Evolutionary conservation across 2,888 invertebrate species (phyloP).

Genomic region (Xanthia icteritia): DNA sequence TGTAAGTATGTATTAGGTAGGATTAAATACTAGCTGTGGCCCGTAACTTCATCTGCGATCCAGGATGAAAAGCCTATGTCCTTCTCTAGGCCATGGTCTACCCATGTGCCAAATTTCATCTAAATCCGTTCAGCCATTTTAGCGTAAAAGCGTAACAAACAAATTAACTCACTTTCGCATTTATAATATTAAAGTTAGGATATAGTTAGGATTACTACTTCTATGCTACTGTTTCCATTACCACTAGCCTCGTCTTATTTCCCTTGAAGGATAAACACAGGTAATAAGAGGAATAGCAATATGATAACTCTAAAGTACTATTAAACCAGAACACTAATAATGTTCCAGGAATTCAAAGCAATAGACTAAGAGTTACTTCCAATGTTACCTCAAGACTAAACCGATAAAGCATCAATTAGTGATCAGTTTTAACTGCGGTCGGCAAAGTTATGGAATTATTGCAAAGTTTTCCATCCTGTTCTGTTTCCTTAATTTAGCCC

Average conservation of each 20-base stretch:
- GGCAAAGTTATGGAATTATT: slow-evolving; percentile 47
- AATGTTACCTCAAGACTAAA: slow-evolving; percentile 33
- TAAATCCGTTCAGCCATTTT: no score
- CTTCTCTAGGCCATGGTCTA: no score
- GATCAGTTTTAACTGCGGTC: slow-evolving; percentile 39
- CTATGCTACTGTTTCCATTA: slow-evolving; percentile 5
- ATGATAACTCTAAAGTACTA: slow-evolving; percentile 8
- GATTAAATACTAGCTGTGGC: no score
- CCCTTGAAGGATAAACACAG: slow-evolving; percentile 13
- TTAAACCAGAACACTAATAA: not conserved
- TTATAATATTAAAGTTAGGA: no score
- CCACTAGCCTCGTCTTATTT: slow-evolving; percentile 27
- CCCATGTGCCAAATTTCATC: no score
- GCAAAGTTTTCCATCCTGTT: slow-evolving; percentile 69
- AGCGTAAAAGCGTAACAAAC: no score
- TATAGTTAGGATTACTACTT: no score
- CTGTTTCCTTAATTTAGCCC: slow-evolving; percentile 75
- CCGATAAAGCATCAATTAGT: slow-evolving; percentile 44
- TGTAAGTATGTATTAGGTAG: no score
- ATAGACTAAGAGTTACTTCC: slow-evolving; percentile 15
- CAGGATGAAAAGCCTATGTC: no score
- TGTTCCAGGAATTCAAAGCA: not conserved
- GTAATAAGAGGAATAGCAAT: slow-evolving; percentile 17
- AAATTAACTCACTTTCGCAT: no score
- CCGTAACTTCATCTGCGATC: no score